Conservation (phyloP, 2,797 vertebrate species). For the Smutsia temminckii region DNA sequence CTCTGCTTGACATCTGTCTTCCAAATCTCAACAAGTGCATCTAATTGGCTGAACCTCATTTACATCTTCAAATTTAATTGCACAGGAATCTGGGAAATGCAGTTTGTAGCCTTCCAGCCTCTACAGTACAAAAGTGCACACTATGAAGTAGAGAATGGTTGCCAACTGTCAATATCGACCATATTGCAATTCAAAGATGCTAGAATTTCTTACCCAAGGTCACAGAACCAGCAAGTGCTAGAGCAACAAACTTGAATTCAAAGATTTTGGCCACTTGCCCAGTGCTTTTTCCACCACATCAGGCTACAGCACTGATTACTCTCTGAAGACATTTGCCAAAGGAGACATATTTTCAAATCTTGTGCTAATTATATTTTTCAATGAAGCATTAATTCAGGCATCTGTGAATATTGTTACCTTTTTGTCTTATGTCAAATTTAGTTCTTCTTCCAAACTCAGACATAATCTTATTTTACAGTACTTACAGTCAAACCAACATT, state of each 20-base stretch:
- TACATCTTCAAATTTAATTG: constrained; percentile 5
- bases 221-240: constrained; percentile 2
- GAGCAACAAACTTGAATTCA: constrained; percentile 35
- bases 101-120: not conserved
- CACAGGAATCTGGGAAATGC: not conserved
- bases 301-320: constrained; percentile 63
- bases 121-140: not conserved
- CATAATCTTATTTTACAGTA: constrained; percentile 80
- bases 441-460: constrained; percentile 70
- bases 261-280: constrained; percentile 67
- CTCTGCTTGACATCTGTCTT: constrained; percentile 35
- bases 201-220: constrained; percentile 31
- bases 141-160: not conserved
- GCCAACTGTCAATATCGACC: not conserved
- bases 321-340: constrained; percentile 72
- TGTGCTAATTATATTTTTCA: constrained; percentile 80
- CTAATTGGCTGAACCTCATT: constrained; percentile 24
- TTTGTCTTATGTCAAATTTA: constrained; percentile 75
- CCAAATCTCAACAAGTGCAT: not conserved
- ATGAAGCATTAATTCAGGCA: constrained; percentile 76
- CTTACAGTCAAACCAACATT: constrained; percentile 79
- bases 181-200: not conserved
- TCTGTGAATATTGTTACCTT: constrained; percentile 72
- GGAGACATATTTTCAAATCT: constrained; percentile 80
- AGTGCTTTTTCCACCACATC: constrained; percentile 73